Percentiles rank a stretch among this genome's conserved stretches.
These are phyloP conservation scores for Sialia sialis DNA, from an alignment of 2,113 vertebrate species.

Conservation along the genomic window DNA sequence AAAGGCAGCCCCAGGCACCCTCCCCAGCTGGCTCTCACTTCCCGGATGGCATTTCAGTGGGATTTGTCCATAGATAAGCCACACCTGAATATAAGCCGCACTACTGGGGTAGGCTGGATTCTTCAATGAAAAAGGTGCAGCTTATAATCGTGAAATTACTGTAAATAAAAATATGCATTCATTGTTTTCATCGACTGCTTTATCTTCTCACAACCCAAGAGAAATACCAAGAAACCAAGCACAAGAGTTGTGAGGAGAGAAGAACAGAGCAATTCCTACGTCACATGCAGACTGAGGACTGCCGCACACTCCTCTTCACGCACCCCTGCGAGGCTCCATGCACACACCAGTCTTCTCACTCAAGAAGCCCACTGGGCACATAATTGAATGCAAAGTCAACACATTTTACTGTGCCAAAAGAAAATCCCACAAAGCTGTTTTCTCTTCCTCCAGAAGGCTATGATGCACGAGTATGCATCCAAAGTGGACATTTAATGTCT, in stretches of 20 bases:
- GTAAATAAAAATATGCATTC: not conserved
- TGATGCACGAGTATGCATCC: not conserved
- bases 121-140: too few species aligned
- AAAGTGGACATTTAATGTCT: not conserved
- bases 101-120: too few species aligned
- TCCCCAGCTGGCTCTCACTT: too few species aligned
- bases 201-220: not conserved
- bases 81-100: too few species aligned
- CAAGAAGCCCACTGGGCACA: not conserved
- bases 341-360: not conserved
- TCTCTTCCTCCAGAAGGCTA: not conserved
- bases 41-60: too few species aligned
- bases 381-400: not conserved
- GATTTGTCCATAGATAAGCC: too few species aligned
- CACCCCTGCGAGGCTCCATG: rapidly evolving
- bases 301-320: rapidly evolving
- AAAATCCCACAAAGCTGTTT: not conserved
- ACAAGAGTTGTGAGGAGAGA: rapidly evolving
- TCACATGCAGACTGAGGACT: not conserved
- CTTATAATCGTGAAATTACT: too few species aligned
- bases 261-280: not conserved
- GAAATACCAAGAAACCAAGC: not conserved
- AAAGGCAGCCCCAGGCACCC: too few species aligned
- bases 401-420: not conserved
- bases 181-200: not conserved